A percentile compares a stretch with the other conserved stretches of the same genome.
Conservation (phyloP, 2,888 invertebrate species). For the Epicampocera succincta region DNA sequence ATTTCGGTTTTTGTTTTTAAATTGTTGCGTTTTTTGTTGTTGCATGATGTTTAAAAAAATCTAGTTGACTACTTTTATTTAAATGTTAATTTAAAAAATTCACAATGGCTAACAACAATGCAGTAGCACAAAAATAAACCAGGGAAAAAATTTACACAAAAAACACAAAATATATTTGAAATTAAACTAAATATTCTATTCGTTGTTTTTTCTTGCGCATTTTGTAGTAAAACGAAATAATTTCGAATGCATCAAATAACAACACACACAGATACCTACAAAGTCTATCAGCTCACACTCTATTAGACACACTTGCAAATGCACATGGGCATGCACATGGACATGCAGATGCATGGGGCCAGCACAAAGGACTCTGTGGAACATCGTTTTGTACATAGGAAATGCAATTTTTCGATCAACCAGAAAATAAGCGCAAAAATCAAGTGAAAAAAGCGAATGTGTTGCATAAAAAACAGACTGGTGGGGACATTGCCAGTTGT, state of each 20-base stretch:
- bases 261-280: slow-evolving; percentile 38
- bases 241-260: slow-evolving; percentile 66
- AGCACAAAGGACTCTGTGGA: slow-evolving; percentile 39
- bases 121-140: slow-evolving; percentile 17
- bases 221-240: slow-evolving; percentile 45
- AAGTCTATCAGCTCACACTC: slow-evolving; percentile 44
- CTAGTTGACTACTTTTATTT: slow-evolving; percentile 50
- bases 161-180: slow-evolving; percentile 30
- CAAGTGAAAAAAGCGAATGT: slow-evolving; percentile 69
- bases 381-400: slow-evolving; percentile 33
- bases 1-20: slow-evolving; percentile 2
- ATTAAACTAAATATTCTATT: slow-evolving; percentile 56
- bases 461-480: slow-evolving; percentile 38
- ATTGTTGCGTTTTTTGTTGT: neutral
- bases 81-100: slow-evolving; percentile 55
- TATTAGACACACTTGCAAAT: neutral
- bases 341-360: neutral
- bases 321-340: slow-evolving; percentile 1
- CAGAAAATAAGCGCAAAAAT: slow-evolving; percentile 80
- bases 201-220: slow-evolving; percentile 53
- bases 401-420: slow-evolving; percentile 78
- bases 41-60: slow-evolving; percentile 10
- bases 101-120: slow-evolving; percentile 38
- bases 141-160: slow-evolving; percentile 3
- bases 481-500: slow-evolving; percentile 41